Percentiles rank a stretch among this genome's conserved stretches.
Conservation (phyloP, 2,888 invertebrate species). For the Drosophila antonietae region DNA sequence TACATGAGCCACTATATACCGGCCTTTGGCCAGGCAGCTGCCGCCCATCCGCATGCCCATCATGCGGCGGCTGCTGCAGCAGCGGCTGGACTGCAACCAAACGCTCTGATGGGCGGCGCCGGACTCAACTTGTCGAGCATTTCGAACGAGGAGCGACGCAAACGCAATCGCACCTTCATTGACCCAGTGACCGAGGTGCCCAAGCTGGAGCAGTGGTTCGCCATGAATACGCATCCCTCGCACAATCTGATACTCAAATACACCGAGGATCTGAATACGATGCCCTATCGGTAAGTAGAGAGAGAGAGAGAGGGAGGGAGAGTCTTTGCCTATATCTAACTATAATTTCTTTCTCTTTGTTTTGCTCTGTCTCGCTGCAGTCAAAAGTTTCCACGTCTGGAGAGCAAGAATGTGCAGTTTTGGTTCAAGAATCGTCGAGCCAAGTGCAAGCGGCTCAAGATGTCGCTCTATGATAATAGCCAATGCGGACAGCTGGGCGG, state of each 20-base stretch:
- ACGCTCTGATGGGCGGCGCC: conserved; percentile 84
- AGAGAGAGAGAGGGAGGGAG: too few relatives aligned
- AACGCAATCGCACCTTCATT: conserved; percentile 98
- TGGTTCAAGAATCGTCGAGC: conserved; percentile 99
- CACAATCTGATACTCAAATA: conserved; percentile 99
- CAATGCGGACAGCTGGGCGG: conserved; percentile 83
- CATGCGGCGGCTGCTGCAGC: conserved; percentile 85
- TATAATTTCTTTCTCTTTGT: not conserved
- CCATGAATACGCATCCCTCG: conserved; percentile 98
- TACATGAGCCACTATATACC: conserved; percentile 96
- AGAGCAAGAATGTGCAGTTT: conserved; percentile 99
- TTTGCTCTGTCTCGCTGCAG: conserved; percentile 84
- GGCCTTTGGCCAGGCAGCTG: conserved; percentile 86
- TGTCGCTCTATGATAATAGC: conserved; percentile 91
- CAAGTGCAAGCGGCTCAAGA: conserved; percentile 98
- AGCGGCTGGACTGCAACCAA: conserved; percentile 82
- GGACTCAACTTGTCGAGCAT: conserved; percentile 88
- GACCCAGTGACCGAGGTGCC: conserved; percentile 99
- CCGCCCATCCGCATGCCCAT: conserved; percentile 82
- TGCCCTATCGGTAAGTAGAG: conserved; percentile 90
- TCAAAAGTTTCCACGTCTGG: conserved; percentile 99
- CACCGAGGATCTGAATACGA: conserved; percentile 97
- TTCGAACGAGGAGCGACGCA: conserved; percentile 93
- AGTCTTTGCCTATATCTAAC: not conserved
- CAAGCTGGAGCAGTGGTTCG: conserved; percentile 97